phyloP scores from a whole-genome alignment of 92 coral and sea anemone species.

The Scolanthus callimorphus region DNA sequence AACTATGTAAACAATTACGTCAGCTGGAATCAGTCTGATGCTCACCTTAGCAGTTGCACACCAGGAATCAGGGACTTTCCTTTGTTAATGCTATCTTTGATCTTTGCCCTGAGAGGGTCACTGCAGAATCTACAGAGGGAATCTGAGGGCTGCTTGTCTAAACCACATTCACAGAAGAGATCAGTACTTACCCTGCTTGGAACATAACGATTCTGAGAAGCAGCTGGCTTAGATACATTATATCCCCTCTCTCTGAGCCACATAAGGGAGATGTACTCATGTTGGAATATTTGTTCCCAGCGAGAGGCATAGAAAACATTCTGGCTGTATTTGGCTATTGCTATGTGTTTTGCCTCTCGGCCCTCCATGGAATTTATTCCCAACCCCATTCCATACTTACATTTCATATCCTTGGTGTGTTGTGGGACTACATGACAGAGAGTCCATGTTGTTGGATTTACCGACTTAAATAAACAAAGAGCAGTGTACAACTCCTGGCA shows the following conservation, averaged over 20 bases:
- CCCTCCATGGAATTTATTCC: conserved; percentile 53
- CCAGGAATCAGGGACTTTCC: not conserved
- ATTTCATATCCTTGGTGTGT: conserved; percentile 29
- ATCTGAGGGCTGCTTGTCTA: not conserved
- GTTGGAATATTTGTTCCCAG: conserved; percentile 36
- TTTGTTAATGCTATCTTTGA: conserved; percentile 6
- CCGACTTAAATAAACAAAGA: conserved; percentile 8
- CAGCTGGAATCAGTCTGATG: no score
- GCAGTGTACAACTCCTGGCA: conserved; percentile 11
- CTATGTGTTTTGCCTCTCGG: conserved; percentile 38
- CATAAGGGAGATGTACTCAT: conserved; percentile 33
- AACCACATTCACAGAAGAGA: no score
- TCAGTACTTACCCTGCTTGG: conserved; percentile 27
- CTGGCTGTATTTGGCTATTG: conserved; percentile 18
- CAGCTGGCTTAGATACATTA: conserved; percentile 13
- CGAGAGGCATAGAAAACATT: conserved; percentile 12
- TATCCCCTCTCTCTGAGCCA: conserved; percentile 42
- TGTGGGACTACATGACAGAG: conserved; percentile 37
- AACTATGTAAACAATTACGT: no score
- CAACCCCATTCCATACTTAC: conserved; percentile 30
- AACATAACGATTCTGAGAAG: conserved; percentile 4
- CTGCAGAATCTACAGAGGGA: conserved; percentile 5
- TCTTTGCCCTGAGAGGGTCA: not conserved
- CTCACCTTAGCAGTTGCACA: no score
- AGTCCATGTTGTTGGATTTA: conserved; percentile 42